A percentile compares a stretch with the other conserved stretches of the same genome.
Evolutionary conservation across 2,888 invertebrate genomes (phyloP).

Genomic region (Synergus laeviventris): DNA sequence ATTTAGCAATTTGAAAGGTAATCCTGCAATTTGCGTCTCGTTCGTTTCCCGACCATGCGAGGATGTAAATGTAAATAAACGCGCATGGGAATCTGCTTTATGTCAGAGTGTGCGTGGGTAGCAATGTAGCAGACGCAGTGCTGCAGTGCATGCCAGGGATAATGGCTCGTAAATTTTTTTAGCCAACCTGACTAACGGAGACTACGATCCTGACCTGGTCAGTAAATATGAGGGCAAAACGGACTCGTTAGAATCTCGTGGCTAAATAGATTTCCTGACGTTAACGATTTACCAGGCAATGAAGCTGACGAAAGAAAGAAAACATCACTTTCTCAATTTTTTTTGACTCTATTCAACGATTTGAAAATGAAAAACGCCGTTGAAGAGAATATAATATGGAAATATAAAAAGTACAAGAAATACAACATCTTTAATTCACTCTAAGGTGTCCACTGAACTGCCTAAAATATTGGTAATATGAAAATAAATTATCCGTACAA

Average conservation of each 20-base stretch:
- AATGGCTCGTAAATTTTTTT: constrained; percentile 17
- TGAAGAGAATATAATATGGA: not conserved
- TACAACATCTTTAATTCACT: not conserved
- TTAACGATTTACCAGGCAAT: not conserved
- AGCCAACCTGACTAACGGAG: not conserved
- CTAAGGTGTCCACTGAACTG: not conserved
- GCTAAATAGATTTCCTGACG: constrained; percentile 14
- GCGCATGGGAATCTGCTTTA: not conserved
- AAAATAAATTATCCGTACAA: not conserved
- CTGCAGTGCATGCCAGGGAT: not conserved
- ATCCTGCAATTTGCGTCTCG: constrained; percentile 9
- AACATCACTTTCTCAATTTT: not conserved
- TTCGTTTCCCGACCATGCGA: not conserved
- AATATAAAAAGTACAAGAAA: too few species aligned
- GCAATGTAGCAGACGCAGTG: not conserved
- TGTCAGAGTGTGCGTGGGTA: not conserved
- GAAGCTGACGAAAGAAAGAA: not conserved
- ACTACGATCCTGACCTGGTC: constrained; percentile 9
- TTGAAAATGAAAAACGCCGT: not conserved
- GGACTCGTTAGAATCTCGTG: constrained; percentile 7
- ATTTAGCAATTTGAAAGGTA: not conserved
- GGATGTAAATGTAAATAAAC: constrained; percentile 11
- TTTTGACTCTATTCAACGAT: not conserved
- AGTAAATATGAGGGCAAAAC: constrained; percentile 15
- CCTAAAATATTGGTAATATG: not conserved